Conservation (phyloP, 2,888 invertebrate species). For the Torymus texanus region DNA sequence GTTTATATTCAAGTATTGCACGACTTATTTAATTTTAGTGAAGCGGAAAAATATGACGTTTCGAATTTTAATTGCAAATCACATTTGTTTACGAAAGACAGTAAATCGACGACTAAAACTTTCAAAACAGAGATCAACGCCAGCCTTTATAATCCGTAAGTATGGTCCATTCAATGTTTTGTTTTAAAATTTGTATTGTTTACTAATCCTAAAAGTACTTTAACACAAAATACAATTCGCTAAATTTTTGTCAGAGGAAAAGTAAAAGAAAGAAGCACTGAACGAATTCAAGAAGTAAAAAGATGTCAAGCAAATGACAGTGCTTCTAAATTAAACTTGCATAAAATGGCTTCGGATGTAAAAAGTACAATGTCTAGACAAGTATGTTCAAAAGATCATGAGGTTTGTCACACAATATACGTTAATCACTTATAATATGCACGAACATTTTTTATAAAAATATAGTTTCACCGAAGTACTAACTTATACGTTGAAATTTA, state of each 20-base stretch:
- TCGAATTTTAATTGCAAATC: background rate
- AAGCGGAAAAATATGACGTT: background rate
- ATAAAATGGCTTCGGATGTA: slow-evolving; percentile 11
- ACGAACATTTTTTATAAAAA: slow-evolving; percentile 1
- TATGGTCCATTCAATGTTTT: no score
- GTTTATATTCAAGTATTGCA: background rate
- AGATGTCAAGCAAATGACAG: slow-evolving; percentile 2
- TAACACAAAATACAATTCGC: background rate
- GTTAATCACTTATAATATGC: background rate
- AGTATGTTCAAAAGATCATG: slow-evolving; percentile 45
- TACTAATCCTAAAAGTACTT: no score
- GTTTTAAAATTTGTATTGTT: no score
- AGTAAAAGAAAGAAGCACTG: slow-evolving; percentile 5
- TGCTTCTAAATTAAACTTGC: slow-evolving; percentile 17
- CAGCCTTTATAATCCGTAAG: no score
- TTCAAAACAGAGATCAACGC: no score
- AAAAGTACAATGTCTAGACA: slow-evolving; percentile 6
- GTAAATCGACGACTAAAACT: background rate
- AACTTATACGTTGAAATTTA: no score
- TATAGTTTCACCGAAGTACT: background rate
- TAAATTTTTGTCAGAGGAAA: background rate
- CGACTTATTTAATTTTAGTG: no score
- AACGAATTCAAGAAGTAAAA: background rate
- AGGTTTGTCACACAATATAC: slow-evolving; percentile 17
- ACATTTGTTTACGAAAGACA: background rate